Percentiles rank a stretch among this genome's conserved stretches.
Evolutionary conservation across 1,140 invertebrate genomes (phyloP).

Genomic region (Stegodyphus mimosarum): DNA sequence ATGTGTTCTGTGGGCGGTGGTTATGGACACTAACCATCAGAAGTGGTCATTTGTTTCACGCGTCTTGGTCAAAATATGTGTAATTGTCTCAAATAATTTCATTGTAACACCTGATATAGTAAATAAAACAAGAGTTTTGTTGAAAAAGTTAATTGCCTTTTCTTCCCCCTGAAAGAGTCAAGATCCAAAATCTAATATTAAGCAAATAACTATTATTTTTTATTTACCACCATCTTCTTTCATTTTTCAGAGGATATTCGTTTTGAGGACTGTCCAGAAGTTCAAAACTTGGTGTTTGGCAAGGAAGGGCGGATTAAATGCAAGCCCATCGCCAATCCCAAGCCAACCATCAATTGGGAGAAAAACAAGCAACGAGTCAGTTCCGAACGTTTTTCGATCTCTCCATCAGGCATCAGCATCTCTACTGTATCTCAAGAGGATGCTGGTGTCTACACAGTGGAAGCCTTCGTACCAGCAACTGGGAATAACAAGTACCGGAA

Average conservation of each 20-base stretch:
- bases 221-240: background rate
- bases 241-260: slow-evolving; percentile 79
- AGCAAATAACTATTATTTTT: background rate
- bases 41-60: too few relatives aligned
- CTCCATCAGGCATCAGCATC: slow-evolving; percentile 66
- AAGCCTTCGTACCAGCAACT: slow-evolving; percentile 37
- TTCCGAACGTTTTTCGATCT: slow-evolving; percentile 14
- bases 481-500: slow-evolving; percentile 37
- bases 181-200: background rate
- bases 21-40: too few relatives aligned
- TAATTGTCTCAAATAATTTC: too few relatives aligned
- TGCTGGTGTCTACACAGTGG: slow-evolving; percentile 31
- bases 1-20: too few relatives aligned
- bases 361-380: slow-evolving; percentile 80
- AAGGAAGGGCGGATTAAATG: slow-evolving; percentile 75
- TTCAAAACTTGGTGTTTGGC: slow-evolving; percentile 85
- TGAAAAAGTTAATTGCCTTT: too few relatives aligned
- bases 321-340: slow-evolving; percentile 83
- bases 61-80: too few relatives aligned
- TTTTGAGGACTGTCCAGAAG: slow-evolving; percentile 82
- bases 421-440: slow-evolving; percentile 71
- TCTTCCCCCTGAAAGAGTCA: too few relatives aligned
- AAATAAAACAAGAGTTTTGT: too few relatives aligned
- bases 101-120: too few relatives aligned
- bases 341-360: slow-evolving; percentile 86